Conservation (phyloP, 1,140 invertebrate genomes). For the Leptinotarsa defecta region DNA sequence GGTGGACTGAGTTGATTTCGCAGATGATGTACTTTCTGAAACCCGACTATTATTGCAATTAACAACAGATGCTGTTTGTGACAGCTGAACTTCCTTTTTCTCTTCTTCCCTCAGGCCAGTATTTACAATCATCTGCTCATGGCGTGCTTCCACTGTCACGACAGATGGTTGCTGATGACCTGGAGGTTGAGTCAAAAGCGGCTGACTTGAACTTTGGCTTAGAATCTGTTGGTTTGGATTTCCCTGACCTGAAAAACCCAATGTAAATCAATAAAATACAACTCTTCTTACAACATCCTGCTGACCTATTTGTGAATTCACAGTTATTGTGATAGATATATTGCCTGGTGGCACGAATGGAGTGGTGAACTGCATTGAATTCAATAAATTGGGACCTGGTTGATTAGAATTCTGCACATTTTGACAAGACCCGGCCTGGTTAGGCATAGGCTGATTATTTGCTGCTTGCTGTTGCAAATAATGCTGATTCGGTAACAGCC, state of each 20-base stretch:
- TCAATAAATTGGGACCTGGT: background rate
- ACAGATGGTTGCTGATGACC: background rate
- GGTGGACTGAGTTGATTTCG: background rate
- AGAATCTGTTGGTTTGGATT: background rate
- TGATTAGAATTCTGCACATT: background rate
- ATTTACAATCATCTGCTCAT: conserved; percentile 47
- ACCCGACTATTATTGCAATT: conserved; percentile 19
- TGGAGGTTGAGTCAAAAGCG: conserved; percentile 36
- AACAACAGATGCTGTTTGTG: conserved; percentile 13
- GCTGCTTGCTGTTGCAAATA: background rate
- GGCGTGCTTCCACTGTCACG: background rate
- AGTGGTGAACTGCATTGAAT: background rate
- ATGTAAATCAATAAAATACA: background rate
- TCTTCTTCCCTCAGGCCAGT: conserved; percentile 54
- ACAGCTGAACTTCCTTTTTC: background rate
- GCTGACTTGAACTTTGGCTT: background rate
- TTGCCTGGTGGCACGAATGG: background rate
- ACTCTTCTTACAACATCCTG: background rate
- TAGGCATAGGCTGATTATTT: background rate
- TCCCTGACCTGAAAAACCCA: background rate
- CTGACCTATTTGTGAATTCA: background rate
- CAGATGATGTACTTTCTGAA: background rate
- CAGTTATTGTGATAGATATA: background rate
- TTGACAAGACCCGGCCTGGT: background rate
- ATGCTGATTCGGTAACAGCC: background rate